Evolutionary conservation across 2,888 invertebrate species (phyloP), one percentile per base, ranked within the genome.

Genomic region (Lasioglossum marginatum): DNA sequence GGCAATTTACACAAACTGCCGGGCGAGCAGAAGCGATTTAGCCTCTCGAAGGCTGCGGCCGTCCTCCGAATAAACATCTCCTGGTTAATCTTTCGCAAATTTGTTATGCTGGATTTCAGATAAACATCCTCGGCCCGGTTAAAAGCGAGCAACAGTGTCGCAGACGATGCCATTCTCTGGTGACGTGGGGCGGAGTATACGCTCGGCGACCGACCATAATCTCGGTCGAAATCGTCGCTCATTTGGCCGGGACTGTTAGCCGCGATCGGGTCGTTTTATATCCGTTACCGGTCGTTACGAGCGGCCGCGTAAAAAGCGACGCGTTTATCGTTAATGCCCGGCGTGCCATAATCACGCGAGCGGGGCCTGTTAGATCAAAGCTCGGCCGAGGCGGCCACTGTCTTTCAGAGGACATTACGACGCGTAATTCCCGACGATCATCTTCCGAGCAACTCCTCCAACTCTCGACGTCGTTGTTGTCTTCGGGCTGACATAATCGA

Each of bases 281-380:
- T 52, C 14, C 76, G 70, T 71, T 57, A 77, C 48, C 79, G 71
- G 37, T 81, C 81, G 77, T 88, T 86, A 84, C 43, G n/a, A 23
- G 52, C 52, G 48, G 72, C 48, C 23, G 74, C 74, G 60, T 79
- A 85, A 87, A 85, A 81, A 76, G n/a, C n/a, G 79, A 57, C 40
- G 74, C 74, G 74, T 75, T 89, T 81, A 75, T 76, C 81, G 79
- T 80, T 77, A 87, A 80, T 78, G 79, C 76, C 57, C 14, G 40
- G n/a, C 37, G 57, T 63, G 31, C 63, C 34, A 31, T 85, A 89
- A 89, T 77, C 72, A 37, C 27, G 37, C 70, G 57, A 43, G 3
- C 43, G 12, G 4, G 43, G n/a, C 72, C 79, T 31, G 48, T 27
- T 31, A 80, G 80, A 73, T 83, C 80, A 79, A 83, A 77, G 57